Conservation (phyloP, 2,797 vertebrate genomes). For the Helicolenus hilgendorfi region DNA sequence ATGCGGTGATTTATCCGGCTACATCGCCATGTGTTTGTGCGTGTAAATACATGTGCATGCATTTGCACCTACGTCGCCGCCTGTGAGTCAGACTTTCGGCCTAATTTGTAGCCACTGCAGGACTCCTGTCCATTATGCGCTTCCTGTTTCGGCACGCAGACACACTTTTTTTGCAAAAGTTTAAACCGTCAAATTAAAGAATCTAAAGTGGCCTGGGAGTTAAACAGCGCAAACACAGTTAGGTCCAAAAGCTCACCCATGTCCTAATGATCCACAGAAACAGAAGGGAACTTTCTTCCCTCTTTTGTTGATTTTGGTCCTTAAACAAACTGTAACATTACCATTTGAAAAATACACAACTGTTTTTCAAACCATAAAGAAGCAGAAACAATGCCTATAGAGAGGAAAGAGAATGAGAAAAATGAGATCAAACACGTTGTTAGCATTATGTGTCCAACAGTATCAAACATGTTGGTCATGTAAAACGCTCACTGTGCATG, state of each 20-base stretch:
- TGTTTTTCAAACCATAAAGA: not conserved
- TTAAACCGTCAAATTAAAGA: not conserved
- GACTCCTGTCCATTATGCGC: not conserved
- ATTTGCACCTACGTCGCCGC: slow-evolving; percentile 3
- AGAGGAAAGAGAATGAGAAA: not conserved
- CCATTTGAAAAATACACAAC: not conserved
- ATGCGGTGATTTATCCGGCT: slow-evolving; percentile 35
- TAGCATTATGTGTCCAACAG: not conserved
- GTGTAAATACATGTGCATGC: slow-evolving; percentile 14
- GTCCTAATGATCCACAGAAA: not conserved
- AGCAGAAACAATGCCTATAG: not conserved
- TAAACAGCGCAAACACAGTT: not conserved
- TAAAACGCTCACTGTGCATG: no score
- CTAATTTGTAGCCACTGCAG: slow-evolving; percentile 22
- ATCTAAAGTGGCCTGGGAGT: not conserved
- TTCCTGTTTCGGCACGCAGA: not conserved
- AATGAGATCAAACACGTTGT: not conserved
- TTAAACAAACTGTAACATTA: not conserved
- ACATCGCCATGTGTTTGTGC: not conserved
- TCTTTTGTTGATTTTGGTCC: not conserved
- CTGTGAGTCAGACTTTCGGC: not conserved
- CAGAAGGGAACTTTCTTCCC: not conserved
- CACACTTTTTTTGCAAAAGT: not conserved
- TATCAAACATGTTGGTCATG: not conserved
- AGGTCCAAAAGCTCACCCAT: not conserved